These are phyloP conservation scores for Drosophila melanica DNA, from an alignment of 1,140 invertebrate genomes.

Conservation along the genomic window DNA sequence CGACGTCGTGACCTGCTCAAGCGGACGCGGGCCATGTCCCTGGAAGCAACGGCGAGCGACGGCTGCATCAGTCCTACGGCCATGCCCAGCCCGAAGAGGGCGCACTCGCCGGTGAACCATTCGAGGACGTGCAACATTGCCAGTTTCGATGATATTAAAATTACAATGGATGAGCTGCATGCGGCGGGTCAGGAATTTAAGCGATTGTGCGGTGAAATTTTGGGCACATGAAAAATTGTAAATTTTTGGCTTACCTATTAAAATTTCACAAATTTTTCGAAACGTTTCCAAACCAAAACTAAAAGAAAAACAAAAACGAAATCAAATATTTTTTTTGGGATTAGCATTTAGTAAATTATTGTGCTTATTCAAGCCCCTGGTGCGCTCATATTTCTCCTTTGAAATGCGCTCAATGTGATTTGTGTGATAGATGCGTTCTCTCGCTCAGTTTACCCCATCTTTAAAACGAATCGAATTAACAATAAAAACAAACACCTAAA, in stretches of 20 bases:
- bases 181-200: constrained; percentile 26
- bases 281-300: background rate
- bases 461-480: constrained; percentile 42
- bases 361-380: constrained; percentile 20
- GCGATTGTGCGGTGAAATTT: constrained; percentile 38
- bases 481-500: constrained; percentile 16
- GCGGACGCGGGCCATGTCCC: constrained; percentile 61
- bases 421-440: constrained; percentile 33
- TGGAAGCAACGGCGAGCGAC: constrained; percentile 28
- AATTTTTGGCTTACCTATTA: constrained; percentile 54
- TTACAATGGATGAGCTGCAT: constrained; percentile 70
- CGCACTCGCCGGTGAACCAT: constrained; percentile 41
- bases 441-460: background rate
- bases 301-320: background rate
- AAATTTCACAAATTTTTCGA: constrained; percentile 57
- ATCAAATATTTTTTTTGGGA: background rate
- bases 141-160: constrained; percentile 69
- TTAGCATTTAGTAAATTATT: constrained; percentile 15
- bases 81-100: constrained; percentile 60
- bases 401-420: constrained; percentile 39
- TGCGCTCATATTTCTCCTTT: background rate
- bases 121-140: constrained; percentile 20
- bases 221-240: constrained; percentile 49
- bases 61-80: constrained; percentile 51
- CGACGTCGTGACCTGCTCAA: constrained; percentile 69